Evolutionary conservation across 1,140 invertebrate genomes (phyloP).

Genomic region (Drosophila nigrodunni): DNA sequence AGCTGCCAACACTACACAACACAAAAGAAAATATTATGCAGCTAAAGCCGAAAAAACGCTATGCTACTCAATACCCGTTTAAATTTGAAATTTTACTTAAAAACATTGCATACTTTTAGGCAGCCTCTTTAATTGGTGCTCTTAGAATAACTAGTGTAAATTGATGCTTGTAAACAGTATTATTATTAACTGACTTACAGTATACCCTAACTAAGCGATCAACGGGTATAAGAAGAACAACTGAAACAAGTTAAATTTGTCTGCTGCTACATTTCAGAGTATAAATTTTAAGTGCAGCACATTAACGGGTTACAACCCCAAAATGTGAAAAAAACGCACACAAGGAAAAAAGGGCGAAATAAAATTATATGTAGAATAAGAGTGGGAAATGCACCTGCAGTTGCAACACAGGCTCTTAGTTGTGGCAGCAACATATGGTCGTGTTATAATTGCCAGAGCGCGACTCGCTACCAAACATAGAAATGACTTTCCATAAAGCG

Average conservation of each 20-base stretch:
- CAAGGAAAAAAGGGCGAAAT: conserved; percentile 1
- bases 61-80: too few relatives aligned
- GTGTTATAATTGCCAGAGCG: conserved; percentile 72
- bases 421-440: conserved; percentile 68
- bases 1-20: conserved; percentile 10
- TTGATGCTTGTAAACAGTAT: too few relatives aligned
- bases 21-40: conserved; percentile 23
- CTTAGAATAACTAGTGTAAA: too few relatives aligned
- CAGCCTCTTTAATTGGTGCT: too few relatives aligned
- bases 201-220: too few relatives aligned
- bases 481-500: conserved; percentile 75
- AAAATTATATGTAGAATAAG: conserved; percentile 8
- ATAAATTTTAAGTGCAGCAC: conserved; percentile 81
- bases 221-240: neutral
- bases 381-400: conserved; percentile 65
- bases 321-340: conserved; percentile 1
- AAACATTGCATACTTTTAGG: too few relatives aligned
- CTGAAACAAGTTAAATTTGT: conserved; percentile 67
- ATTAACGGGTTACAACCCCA: conserved; percentile 68
- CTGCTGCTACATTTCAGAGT: conserved; percentile 60
- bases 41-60: neutral
- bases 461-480: conserved; percentile 31
- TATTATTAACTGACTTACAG: too few relatives aligned
- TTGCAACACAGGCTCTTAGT: conserved; percentile 71
- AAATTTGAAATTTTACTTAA: too few relatives aligned